Evolutionary conservation across 1,140 invertebrate genomes (phyloP), one percentile per base, ranked within the genome.

Genomic region (Drosophila miranda): DNA sequence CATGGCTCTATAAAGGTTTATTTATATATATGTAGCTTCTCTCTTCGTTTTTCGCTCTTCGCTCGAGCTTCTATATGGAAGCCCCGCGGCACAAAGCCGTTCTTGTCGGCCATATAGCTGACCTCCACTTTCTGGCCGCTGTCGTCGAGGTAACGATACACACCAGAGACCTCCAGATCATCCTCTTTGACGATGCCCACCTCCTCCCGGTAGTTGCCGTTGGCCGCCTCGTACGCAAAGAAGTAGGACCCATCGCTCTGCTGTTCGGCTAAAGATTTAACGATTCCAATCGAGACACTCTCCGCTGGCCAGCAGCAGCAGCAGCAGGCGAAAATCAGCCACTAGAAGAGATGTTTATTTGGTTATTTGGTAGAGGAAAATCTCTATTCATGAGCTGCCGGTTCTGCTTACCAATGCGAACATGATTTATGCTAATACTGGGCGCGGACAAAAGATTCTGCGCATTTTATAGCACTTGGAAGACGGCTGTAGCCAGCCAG

Each of bases 51-150:
- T 19, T 19, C 16, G 16, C 0, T 19, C 16, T 78, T 50, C 62
- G 70, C 86, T 54, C 49, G 11, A 92, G 34, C 34, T 38, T 4
- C 92, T 38, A 93, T 90, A 68, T 93, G 93, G 45, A 91, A 93
- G 23, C 93, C 93, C n/a, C 89, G 72, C 23, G 94, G 92, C 43
- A 92, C 83, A 89, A 94, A 95, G n/a, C 94, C 94, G 70, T 94
- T 94, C 76, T 95, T 94, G 75, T 95, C 94, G 41, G 94, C 94
- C 16, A 92, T 92, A 80, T 93, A 93, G 68, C 92, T 92, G 34
- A 96, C 94, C 74, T 93, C 93, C 78, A 96, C 93, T 30, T 93
- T 92, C 67, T 94, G 91, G 53, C 95, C 95, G 72, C 95, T 94
- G 13, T 93, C 93, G 34, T 91, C 94, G 1, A 93, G 91, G 71